Evolutionary conservation across 2,797 vertebrate species (phyloP), one percentile per base, ranked within the genome.

Genomic region (Linurgus olivaceus): DNA sequence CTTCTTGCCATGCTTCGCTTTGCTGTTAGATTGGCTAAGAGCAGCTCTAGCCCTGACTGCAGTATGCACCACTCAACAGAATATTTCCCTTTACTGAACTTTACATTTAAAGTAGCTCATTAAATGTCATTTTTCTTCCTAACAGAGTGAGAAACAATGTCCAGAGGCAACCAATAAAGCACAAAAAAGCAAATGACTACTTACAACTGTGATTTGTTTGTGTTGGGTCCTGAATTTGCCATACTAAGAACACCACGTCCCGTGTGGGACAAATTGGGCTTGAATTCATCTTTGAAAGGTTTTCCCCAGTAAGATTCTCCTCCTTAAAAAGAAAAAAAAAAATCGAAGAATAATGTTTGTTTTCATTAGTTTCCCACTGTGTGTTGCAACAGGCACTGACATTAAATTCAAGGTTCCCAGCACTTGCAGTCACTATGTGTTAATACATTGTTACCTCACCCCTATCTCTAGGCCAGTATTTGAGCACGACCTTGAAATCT

Each of bases 171-270:
- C 88, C 48, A 70, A 75, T 50, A 81, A 78, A 76, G 50, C n/a
- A 92, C 28, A 63, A 90, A 79, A 86, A 62, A 74, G 16, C 40
- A 82, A 92, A 54, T 21, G 33, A 51, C 18, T 71, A 98, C 99
- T 99, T 98, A 99, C 99, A 99, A 99, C 90, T 99, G 99, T 16
- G 99, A 99, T 93, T 99, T 99, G 98, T 99, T 99, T 94, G 98
- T 99, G 97, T 99, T 99, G 61, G 99, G 99, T 38, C 99, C 99
- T 0, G 99, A 99, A 95, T 99, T 99, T 48, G 99, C 99, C 99
- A 99, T 99, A 95, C 99, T 99, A 77, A 99, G 99, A 74, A 99
- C 88, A 11, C 99, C 99, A 9, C 99, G 98, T 33, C 99, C 99
- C 0, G 98, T 98, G 93, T 99, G 99, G 2, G 99, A 99, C 77